Percentiles rank a stretch among this genome's conserved stretches.
phyloP scores from a whole-genome alignment of 2,888 invertebrate genomes.

The Polymixis flavicincta region DNA sequence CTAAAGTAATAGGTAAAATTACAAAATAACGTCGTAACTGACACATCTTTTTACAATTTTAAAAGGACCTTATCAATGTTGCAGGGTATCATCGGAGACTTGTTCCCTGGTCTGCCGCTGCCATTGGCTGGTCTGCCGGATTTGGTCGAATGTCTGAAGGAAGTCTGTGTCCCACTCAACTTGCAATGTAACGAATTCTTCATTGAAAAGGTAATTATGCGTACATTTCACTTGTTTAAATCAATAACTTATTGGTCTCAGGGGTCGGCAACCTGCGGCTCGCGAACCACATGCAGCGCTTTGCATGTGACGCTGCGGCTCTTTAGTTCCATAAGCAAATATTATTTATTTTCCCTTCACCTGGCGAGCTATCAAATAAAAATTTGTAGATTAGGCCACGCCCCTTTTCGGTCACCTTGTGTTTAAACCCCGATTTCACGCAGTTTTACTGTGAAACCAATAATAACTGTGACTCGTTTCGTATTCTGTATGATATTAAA shows the following conservation, averaged over 20 bases:
- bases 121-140: constrained; percentile 95
- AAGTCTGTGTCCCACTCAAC: constrained; percentile 93
- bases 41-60: background rate
- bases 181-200: constrained; percentile 96
- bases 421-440: too few relatives aligned
- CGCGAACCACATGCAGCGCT: too few relatives aligned
- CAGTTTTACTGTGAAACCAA: too few relatives aligned
- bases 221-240: background rate
- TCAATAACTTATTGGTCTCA: background rate
- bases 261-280: too few relatives aligned
- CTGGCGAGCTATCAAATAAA: too few relatives aligned
- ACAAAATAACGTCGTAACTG: background rate
- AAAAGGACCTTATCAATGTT: background rate
- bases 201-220: constrained; percentile 92
- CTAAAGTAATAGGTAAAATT: background rate
- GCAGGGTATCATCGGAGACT: constrained; percentile 97
- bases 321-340: too few relatives aligned
- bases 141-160: constrained; percentile 84
- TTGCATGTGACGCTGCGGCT: too few relatives aligned
- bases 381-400: too few relatives aligned
- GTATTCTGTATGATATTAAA: too few relatives aligned
- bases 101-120: constrained; percentile 96
- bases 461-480: too few relatives aligned
- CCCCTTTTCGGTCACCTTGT: too few relatives aligned
- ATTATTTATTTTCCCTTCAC: too few relatives aligned